Evolutionary conservation across 2,797 vertebrate genomes (phyloP).

Genomic region (Pyrocephalus nanus): DNA sequence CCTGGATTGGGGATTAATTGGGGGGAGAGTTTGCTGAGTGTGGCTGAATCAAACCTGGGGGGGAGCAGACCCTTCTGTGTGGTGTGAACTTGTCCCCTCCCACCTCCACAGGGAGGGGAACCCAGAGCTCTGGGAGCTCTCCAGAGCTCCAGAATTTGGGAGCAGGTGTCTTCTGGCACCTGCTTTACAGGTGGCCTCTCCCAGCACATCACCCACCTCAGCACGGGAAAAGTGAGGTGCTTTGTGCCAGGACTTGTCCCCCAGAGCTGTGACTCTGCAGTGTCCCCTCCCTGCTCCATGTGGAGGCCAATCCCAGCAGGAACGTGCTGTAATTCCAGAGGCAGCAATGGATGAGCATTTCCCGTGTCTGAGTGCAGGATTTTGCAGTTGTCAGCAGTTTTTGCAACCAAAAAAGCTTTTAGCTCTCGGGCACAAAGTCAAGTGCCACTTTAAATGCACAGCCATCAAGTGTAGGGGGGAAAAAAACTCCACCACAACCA

Average conservation of each 20-base stretch:
- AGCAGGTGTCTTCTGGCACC: neutral
- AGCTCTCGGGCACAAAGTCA: slow-evolving; percentile 57
- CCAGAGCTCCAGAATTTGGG: neutral
- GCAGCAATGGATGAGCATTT: neutral
- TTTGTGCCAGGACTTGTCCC: neutral
- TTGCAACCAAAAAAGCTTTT: slow-evolving; percentile 61
- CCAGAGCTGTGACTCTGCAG: neutral
- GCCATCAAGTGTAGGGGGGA: neutral
- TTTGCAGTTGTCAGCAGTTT: slow-evolving; percentile 15
- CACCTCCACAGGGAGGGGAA: neutral
- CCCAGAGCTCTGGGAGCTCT: neutral
- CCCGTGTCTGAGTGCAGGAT: neutral
- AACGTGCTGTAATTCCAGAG: neutral
- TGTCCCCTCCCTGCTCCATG: neutral
- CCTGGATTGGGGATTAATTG: neutral
- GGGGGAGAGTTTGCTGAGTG: neutral
- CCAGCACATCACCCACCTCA: rapidly evolving
- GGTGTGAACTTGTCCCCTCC: neutral
- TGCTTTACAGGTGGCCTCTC: neutral
- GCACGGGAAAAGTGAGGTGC: rapidly evolving
- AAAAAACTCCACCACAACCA: neutral
- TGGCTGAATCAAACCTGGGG: neutral
- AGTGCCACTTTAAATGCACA: slow-evolving; percentile 27
- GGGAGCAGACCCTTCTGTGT: neutral
- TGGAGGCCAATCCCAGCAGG: neutral